Evolutionary conservation across 1,140 invertebrate species (phyloP).

Genomic region (Lasioglossum albipes): DNA sequence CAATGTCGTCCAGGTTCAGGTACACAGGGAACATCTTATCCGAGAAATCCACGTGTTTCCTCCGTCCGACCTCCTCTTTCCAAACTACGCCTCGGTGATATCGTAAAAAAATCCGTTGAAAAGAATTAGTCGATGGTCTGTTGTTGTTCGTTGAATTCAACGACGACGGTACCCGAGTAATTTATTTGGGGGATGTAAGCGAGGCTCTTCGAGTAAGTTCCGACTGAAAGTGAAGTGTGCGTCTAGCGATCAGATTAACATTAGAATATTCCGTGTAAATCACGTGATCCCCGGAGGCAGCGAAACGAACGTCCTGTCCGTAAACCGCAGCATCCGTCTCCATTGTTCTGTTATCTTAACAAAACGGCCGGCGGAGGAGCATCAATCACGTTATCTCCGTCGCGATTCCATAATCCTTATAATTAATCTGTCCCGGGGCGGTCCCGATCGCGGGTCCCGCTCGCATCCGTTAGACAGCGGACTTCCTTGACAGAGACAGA

Average conservation of each 20-base stretch:
- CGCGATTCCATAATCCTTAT: conserved; percentile 32
- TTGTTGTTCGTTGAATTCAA: too few species aligned
- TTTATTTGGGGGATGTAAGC: not conserved
- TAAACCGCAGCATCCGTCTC: not conserved
- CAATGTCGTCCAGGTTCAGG: conserved; percentile 10
- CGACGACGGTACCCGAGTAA: not conserved
- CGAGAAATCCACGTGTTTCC: not conserved
- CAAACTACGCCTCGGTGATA: too few species aligned
- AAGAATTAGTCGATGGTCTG: too few species aligned
- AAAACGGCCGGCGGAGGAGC: not conserved
- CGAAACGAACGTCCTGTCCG: not conserved
- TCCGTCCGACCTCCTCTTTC: too few species aligned
- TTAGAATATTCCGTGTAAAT: conserved; percentile 4
- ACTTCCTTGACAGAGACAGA: conserved; percentile 42
- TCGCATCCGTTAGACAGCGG: conserved; percentile 5
- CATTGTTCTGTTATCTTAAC: conserved; percentile 22
- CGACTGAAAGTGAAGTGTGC: not conserved
- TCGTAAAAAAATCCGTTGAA: too few species aligned
- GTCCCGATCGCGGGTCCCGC: conserved; percentile 3
- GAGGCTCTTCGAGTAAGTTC: too few species aligned
- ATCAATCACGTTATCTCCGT: conserved; percentile 31
- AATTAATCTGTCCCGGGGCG: conserved; percentile 30
- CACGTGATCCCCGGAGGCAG: not conserved
- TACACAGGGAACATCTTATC: conserved; percentile 1
- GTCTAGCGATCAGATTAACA: not conserved